A percentile compares a stretch with the other conserved stretches of the same genome.
phyloP scores from a whole-genome alignment of 2,797 vertebrate genomes.

The Hozukius guyotensis region DNA sequence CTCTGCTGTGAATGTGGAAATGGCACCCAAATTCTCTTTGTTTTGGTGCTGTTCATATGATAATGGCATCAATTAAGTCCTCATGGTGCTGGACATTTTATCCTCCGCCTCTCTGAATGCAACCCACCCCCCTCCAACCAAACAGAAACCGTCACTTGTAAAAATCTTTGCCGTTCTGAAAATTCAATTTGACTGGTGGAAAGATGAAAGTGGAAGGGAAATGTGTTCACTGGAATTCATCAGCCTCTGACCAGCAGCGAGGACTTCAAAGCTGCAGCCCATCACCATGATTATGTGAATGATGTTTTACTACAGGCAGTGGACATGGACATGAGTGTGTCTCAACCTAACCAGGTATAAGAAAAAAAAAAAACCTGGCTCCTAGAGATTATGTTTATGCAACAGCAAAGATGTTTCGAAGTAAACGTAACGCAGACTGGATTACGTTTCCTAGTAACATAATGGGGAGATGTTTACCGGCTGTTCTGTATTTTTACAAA shows the following conservation, averaged over 20 bases:
- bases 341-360: not conserved
- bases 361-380: not conserved
- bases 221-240: conserved; percentile 70
- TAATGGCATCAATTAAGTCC: conserved; percentile 72
- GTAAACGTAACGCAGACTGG: not conserved
- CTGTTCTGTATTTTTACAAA: not conserved
- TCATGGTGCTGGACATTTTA: conserved; percentile 51
- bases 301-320: conserved; percentile 10
- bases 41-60: conserved; percentile 65
- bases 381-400: not conserved
- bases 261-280: conserved; percentile 72
- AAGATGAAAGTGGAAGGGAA: conserved; percentile 76
- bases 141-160: conserved; percentile 41
- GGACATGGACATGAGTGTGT: conserved; percentile 11
- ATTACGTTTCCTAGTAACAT: not conserved
- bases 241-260: conserved; percentile 51
- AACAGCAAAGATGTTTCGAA: not conserved
- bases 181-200: conserved; percentile 60
- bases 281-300: conserved; percentile 57
- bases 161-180: conserved; percentile 49
- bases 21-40: conserved; percentile 63
- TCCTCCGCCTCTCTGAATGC: conserved; percentile 29
- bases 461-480: not conserved
- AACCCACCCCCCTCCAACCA: not conserved
- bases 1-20: conserved; percentile 52